phyloP scores from a whole-genome alignment of 2,797 vertebrate species.

The Galaxias olidus region DNA sequence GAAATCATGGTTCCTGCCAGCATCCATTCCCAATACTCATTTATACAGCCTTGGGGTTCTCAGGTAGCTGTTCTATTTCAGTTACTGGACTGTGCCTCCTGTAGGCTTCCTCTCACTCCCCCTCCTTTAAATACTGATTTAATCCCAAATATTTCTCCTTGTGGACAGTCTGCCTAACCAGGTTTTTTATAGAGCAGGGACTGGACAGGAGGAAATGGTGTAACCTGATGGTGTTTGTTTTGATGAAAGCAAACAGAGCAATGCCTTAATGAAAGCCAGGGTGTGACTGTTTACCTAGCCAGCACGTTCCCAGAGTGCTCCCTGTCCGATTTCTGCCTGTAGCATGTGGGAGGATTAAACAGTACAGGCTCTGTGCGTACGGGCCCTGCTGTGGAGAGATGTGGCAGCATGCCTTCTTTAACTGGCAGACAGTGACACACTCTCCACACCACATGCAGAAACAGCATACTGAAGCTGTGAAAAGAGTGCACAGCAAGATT shows the following conservation, averaged over 20 bases:
- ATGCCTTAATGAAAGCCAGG: conserved; percentile 69
- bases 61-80: no score
- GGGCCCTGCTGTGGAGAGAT: conserved; percentile 37
- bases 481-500: no score
- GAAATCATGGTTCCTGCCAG: conserved; percentile 10
- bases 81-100: no score
- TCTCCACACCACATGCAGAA: conserved; percentile 11
- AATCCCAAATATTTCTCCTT: neutral
- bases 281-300: conserved; percentile 65
- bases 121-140: neutral
- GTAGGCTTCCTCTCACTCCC: no score
- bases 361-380: conserved; percentile 49
- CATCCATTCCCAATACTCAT: conserved; percentile 2
- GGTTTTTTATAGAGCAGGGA: conserved; percentile 26
- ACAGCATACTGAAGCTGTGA: conserved; percentile 1
- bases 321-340: conserved; percentile 11
- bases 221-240: conserved; percentile 45
- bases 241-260: conserved; percentile 53
- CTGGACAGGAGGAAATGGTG: conserved; percentile 52
- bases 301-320: conserved; percentile 21
- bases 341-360: conserved; percentile 40
- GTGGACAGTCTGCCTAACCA: conserved; percentile 32
- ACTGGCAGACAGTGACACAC: conserved; percentile 8
- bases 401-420: conserved; percentile 42
- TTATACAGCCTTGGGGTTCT: neutral